Conservation (phyloP, 2,113 vertebrate genomes). For the Lagopus leucura region DNA sequence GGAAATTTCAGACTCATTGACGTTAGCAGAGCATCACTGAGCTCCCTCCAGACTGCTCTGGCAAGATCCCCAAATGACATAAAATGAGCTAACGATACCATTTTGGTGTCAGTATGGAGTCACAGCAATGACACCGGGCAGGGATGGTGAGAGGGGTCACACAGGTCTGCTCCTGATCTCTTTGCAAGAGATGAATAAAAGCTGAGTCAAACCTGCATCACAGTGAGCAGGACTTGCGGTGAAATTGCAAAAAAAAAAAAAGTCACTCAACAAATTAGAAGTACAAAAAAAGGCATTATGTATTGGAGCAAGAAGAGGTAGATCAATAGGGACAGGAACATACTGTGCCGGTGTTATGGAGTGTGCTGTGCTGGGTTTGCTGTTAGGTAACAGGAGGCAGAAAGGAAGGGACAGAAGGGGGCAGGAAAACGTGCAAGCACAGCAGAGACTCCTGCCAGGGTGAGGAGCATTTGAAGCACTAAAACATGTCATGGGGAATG, state of each 20-base stretch:
- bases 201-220: conserved; percentile 25
- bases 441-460: background rate
- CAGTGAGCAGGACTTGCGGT: background rate
- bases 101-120: background rate
- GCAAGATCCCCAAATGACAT: background rate
- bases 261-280: background rate
- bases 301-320: background rate
- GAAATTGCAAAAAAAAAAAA: background rate
- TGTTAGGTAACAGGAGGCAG: background rate
- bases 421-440: background rate
- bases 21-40: rapidly evolving
- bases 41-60: background rate
- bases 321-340: background rate
- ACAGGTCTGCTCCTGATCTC: background rate
- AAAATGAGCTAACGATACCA: background rate
- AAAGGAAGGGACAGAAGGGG: background rate
- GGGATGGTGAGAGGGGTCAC: background rate
- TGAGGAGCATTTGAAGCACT: background rate
- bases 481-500: background rate
- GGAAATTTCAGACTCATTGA: background rate
- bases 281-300: rapidly evolving
- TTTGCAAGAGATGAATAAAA: conserved; percentile 4
- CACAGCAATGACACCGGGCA: background rate
- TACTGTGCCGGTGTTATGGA: background rate
- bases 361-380: background rate